Evolutionary conservation across 2,888 invertebrate species (phyloP).

Genomic region (Heliconius cydno): DNA sequence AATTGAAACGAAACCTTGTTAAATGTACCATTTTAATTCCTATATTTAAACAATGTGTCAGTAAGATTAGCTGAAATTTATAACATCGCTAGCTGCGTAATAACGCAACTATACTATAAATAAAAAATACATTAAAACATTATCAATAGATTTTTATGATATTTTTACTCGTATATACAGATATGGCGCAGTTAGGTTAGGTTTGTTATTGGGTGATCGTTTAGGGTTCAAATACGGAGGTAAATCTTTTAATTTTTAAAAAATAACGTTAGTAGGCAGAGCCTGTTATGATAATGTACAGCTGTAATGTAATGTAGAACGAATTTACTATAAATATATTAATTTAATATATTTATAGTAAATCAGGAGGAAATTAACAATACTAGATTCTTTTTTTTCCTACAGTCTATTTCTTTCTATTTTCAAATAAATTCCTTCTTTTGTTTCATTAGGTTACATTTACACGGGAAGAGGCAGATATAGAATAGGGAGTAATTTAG

Average conservation of each 20-base stretch:
- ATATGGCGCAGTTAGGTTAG: neutral
- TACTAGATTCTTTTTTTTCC: neutral
- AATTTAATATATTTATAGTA: too few relatives aligned
- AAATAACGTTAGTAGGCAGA: too few relatives aligned
- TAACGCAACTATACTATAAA: neutral
- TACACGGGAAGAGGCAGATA: too few relatives aligned
- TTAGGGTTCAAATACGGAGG: too few relatives aligned
- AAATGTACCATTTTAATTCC: constrained; percentile 12
- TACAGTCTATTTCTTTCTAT: too few relatives aligned
- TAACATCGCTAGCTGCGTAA: constrained; percentile 9
- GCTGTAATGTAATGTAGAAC: too few relatives aligned
- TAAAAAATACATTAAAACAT: constrained; percentile 2
- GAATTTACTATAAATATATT: too few relatives aligned
- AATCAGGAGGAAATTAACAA: neutral
- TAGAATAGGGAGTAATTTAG: too few relatives aligned
- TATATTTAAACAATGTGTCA: constrained; percentile 34
- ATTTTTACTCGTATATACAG: neutral
- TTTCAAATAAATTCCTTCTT: too few relatives aligned
- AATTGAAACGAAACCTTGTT: constrained; percentile 22
- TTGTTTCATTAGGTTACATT: too few relatives aligned
- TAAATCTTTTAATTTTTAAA: too few relatives aligned
- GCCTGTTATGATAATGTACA: too few relatives aligned
- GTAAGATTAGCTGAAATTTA: constrained; percentile 28
- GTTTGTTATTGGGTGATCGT: neutral
- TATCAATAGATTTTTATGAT: neutral